Evolutionary conservation across 2,113 vertebrate genomes (phyloP).

Genomic region (Turdus rufiventris): DNA sequence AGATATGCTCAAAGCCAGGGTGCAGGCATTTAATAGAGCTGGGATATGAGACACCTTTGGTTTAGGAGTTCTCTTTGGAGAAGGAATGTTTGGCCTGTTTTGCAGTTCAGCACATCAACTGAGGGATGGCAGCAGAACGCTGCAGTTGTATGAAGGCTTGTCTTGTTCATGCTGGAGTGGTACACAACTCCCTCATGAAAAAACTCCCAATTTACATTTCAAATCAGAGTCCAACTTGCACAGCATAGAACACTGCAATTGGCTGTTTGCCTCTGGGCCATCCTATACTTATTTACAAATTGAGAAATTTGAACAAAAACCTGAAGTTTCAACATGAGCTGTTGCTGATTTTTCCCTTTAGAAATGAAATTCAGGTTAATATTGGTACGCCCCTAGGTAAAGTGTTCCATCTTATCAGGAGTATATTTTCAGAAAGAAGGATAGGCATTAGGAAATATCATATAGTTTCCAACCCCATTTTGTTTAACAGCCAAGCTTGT

Average conservation of each 20-base stretch:
- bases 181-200: not conserved
- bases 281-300: not conserved
- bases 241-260: not conserved
- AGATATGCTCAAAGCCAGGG: not conserved
- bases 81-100: not conserved
- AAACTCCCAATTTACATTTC: not conserved
- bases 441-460: not conserved
- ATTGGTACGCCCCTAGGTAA: accelerated
- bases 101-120: not conserved
- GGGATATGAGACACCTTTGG: not conserved
- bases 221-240: accelerated
- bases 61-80: not conserved
- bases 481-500: not conserved
- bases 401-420: not conserved
- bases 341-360: not conserved
- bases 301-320: not conserved
- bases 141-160: not conserved
- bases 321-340: not conserved
- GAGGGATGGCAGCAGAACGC: not conserved
- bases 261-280: not conserved
- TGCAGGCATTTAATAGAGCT: not conserved
- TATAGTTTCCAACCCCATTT: not conserved
- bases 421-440: not conserved
- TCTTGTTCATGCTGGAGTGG: not conserved
- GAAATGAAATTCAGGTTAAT: not conserved